phyloP scores from a whole-genome alignment of 2,888 invertebrate genomes.

The Platynereis dumerilii region DNA sequence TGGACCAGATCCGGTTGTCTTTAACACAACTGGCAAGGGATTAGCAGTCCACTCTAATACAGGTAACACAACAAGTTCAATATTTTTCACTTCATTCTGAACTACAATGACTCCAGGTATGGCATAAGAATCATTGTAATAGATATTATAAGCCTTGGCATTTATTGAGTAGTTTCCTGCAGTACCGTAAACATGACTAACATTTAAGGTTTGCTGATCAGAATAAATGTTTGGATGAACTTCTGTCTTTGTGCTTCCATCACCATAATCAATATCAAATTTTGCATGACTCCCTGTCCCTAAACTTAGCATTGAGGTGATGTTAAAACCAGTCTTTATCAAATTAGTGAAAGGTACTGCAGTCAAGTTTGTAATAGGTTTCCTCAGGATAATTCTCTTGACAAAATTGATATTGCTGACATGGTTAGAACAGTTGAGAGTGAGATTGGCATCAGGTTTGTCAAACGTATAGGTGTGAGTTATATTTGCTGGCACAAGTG shows the following conservation, averaged over 20 bases:
- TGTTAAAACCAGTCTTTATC: neutral
- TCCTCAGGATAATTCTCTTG: neutral
- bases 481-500: neutral
- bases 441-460: neutral
- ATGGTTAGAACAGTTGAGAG: neutral
- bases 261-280: neutral
- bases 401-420: neutral
- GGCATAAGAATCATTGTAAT: neutral
- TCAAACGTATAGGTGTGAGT: neutral
- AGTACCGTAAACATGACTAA: neutral
- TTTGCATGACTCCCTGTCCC: neutral
- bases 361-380: neutral
- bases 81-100: conserved; percentile 7
- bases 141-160: neutral
- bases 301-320: neutral
- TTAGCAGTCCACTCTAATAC: neutral
- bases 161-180: neutral
- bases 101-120: neutral
- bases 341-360: neutral
- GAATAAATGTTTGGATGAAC: conserved; percentile 2
- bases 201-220: neutral
- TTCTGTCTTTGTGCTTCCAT: neutral
- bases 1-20: neutral
- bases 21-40: neutral
- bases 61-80: neutral